phyloP scores from a whole-genome alignment of 2,113 vertebrate species.

The Indicator indicator region DNA sequence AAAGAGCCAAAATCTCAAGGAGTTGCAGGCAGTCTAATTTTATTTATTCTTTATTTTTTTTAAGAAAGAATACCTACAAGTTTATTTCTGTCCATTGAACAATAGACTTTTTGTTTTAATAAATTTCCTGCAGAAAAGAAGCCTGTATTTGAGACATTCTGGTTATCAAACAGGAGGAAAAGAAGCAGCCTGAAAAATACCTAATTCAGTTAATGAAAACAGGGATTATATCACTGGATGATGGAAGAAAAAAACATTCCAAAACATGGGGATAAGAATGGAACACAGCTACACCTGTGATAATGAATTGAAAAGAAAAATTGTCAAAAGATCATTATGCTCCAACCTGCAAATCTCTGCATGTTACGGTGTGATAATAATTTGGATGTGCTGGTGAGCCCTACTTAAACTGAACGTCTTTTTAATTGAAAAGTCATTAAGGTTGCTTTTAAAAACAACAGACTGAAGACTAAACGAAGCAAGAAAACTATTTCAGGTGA shows the following conservation, averaged over 20 bases:
- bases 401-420: slow-evolving; percentile 56
- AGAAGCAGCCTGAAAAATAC: not conserved
- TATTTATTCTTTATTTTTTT: not conserved
- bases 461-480: not conserved
- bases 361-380: slow-evolving; percentile 1
- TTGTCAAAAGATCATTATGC: slow-evolving; percentile 47
- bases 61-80: not conserved
- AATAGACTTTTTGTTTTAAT: not conserved
- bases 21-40: not conserved
- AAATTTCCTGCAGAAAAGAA: not conserved
- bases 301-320: not conserved
- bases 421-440: not conserved
- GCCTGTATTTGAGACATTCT: not conserved
- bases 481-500: not conserved
- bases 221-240: not conserved
- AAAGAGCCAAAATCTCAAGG: slow-evolving; percentile 13
- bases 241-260: not conserved
- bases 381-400: slow-evolving; percentile 39
- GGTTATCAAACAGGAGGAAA: not conserved
- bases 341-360: not conserved
- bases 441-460: not conserved
- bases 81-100: not conserved
- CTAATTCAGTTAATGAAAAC: not conserved
- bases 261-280: not conserved
- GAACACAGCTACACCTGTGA: not conserved